Percentiles rank a stretch among this genome's conserved stretches.
Conservation (phyloP, 92 coral and sea anemone species). For the Porites cylindrica region DNA sequence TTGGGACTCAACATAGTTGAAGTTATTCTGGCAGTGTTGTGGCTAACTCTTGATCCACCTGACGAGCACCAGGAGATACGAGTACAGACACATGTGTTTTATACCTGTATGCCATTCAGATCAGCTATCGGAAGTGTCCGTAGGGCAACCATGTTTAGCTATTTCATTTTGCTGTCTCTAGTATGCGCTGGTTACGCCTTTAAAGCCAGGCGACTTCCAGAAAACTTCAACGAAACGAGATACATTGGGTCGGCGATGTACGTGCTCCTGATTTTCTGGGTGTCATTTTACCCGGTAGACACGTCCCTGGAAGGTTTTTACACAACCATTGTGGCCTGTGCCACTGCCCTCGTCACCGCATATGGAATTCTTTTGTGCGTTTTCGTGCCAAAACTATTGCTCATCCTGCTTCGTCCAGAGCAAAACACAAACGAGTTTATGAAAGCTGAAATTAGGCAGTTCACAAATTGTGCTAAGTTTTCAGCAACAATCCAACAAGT, state of each 20-base stretch:
- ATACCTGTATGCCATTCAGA: constrained; percentile 50
- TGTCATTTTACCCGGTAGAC: constrained; percentile 65
- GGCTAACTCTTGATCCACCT: constrained; percentile 54
- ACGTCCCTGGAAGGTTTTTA: constrained; percentile 62
- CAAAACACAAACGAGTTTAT: constrained; percentile 50
- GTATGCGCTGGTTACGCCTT: constrained; percentile 58
- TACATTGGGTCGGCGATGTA: constrained; percentile 64
- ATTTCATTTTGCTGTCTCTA: constrained; percentile 52
- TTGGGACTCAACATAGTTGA: constrained; percentile 38
- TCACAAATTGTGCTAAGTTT: not conserved
- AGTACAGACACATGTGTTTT: constrained; percentile 37
- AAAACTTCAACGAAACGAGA: constrained; percentile 63
- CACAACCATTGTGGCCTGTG: constrained; percentile 58
- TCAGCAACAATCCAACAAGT: not conserved
- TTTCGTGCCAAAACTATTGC: constrained; percentile 55
- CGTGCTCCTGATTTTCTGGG: constrained; percentile 57
- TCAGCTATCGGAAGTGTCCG: constrained; percentile 26
- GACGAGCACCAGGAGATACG: constrained; percentile 45
- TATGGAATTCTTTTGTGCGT: constrained; percentile 64
- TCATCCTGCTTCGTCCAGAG: constrained; percentile 49
- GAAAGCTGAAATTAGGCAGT: constrained; percentile 29
- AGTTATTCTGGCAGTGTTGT: constrained; percentile 43
- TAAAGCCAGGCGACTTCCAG: constrained; percentile 66
- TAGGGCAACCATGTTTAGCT: constrained; percentile 47
- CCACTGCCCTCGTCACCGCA: constrained; percentile 58